phyloP scores from a whole-genome alignment of 2,888 invertebrate genomes.

The Caenorhabditis sp. region DNA sequence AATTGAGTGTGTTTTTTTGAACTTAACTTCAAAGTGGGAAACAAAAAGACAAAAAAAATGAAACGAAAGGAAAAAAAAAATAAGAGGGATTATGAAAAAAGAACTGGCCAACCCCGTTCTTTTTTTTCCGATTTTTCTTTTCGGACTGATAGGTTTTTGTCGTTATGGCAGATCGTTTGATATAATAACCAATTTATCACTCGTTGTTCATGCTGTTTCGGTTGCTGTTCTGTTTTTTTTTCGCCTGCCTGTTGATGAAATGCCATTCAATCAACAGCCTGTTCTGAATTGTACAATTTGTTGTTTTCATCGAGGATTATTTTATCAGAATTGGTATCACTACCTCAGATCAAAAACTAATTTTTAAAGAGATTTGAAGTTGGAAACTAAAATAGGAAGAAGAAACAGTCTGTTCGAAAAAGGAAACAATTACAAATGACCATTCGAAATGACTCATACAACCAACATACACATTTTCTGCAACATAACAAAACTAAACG shows the following conservation, averaged over 20 bases:
- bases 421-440: too few relatives aligned
- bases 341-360: too few relatives aligned
- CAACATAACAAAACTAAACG: too few relatives aligned
- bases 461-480: too few relatives aligned
- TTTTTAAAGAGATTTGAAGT: too few relatives aligned
- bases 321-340: too few relatives aligned
- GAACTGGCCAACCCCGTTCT: background rate
- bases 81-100: background rate
- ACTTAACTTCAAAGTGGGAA: background rate
- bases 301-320: too few relatives aligned
- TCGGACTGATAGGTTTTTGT: constrained; percentile 2
- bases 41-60: background rate
- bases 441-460: too few relatives aligned
- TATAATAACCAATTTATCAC: constrained; percentile 1
- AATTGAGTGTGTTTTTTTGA: background rate
- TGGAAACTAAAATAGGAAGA: too few relatives aligned
- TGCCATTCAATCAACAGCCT: background rate
- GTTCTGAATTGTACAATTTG: too few relatives aligned
- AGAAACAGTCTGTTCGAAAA: too few relatives aligned
- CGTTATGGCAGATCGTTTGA: constrained; percentile 1
- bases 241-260: background rate
- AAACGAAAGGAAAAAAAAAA: background rate
- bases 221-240: background rate
- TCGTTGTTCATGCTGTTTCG: background rate
- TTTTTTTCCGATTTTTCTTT: background rate